Percentiles rank a stretch among this genome's conserved stretches.
phyloP scores from a whole-genome alignment of 2,888 invertebrate genomes.

The Phyllotreta striolata region DNA sequence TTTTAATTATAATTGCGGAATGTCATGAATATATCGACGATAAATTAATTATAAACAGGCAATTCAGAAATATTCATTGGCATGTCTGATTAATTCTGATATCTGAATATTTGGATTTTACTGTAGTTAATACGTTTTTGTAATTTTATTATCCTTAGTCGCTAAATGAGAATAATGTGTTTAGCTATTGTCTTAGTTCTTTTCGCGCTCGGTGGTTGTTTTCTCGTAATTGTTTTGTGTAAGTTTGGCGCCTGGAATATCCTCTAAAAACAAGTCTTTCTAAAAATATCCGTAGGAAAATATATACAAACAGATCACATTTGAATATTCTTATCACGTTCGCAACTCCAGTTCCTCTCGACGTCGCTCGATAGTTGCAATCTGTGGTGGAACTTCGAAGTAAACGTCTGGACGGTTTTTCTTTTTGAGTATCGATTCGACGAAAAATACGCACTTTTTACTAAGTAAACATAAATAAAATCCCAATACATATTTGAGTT shows the following conservation, averaged over 20 bases:
- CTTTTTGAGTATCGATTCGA: not conserved
- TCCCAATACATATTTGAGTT: too few species aligned
- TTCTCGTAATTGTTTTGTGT: conserved; percentile 14
- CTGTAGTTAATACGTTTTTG: too few species aligned
- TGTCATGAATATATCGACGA: too few species aligned
- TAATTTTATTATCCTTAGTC: too few species aligned
- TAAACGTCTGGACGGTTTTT: not conserved
- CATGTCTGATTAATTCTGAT: too few species aligned
- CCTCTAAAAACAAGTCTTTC: conserved; percentile 1
- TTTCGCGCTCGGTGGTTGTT: conserved; percentile 9
- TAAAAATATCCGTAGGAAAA: conserved; percentile 10
- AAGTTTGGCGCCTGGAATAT: conserved; percentile 7
- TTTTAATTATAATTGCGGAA: too few species aligned
- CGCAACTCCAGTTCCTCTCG: conserved; percentile 25
- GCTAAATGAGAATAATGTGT: too few species aligned
- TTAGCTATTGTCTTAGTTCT: not conserved
- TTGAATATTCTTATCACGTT: conserved; percentile 29
- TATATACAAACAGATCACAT: conserved; percentile 21
- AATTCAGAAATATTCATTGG: too few species aligned
- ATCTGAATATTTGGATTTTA: too few species aligned
- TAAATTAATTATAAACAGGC: too few species aligned
- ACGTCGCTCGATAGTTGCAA: conserved; percentile 27
- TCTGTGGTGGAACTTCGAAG: conserved; percentile 16
- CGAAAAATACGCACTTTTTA: conserved; percentile 14
- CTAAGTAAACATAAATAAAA: too few species aligned